Evolutionary conservation across 1,140 invertebrate genomes (phyloP).

Genomic region (Drosophila sp.): DNA sequence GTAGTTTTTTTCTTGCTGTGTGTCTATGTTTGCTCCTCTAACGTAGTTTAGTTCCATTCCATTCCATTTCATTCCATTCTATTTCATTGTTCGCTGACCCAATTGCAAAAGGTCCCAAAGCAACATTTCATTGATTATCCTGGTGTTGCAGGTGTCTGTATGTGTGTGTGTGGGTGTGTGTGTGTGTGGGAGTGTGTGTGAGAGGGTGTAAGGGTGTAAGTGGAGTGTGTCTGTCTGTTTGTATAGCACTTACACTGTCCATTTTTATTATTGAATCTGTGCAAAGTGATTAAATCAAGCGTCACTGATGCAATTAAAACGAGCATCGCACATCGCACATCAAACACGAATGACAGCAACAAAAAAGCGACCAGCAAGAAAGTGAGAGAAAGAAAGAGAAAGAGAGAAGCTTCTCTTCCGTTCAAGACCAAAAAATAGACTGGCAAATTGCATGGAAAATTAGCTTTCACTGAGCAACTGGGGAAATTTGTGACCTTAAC

Average conservation of each 20-base stretch:
- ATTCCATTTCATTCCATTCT: conserved; percentile 5
- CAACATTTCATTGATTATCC: conserved; percentile 46
- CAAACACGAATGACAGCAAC: conserved; percentile 11
- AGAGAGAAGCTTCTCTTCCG: not conserved
- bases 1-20: conserved; percentile 7
- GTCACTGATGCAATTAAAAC: conserved; percentile 78
- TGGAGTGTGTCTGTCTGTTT: conserved; percentile 19
- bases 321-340: no score
- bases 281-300: conserved; percentile 75
- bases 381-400: not conserved
- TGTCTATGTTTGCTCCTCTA: conserved; percentile 1
- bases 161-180: not conserved
- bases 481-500: not conserved
- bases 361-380: not conserved
- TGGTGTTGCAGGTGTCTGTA: conserved; percentile 33
- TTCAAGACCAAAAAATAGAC: conserved; percentile 28
- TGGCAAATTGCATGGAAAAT: conserved; percentile 76
- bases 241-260: conserved; percentile 23
- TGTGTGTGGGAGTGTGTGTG: conserved; percentile 11
- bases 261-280: conserved; percentile 54
- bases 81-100: conserved; percentile 18
- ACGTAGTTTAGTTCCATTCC: not conserved
- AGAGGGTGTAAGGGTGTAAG: conserved; percentile 6
- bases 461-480: conserved; percentile 44
- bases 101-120: conserved; percentile 28